Conservation (phyloP, 2,797 vertebrate genomes). For the Hydrocynus forskahlii region DNA sequence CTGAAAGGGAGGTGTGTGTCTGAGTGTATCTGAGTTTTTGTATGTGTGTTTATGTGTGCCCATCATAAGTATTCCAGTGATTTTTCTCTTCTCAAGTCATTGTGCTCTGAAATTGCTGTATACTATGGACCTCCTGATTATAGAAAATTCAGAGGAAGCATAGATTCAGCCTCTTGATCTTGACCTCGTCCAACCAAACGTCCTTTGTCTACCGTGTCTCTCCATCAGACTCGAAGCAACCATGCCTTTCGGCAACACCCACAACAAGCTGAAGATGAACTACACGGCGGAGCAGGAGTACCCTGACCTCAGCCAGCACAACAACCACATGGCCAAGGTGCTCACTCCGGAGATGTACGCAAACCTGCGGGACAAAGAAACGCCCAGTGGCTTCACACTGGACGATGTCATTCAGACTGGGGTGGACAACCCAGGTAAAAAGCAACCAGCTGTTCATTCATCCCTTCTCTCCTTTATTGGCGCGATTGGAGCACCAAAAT, state of each 20-base stretch:
- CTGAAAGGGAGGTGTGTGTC: slow-evolving; percentile 15
- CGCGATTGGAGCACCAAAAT: too few relatives aligned
- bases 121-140: slow-evolving; percentile 33
- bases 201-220: slow-evolving; percentile 21
- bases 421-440: slow-evolving; percentile 85
- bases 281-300: slow-evolving; percentile 83
- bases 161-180: slow-evolving; percentile 41
- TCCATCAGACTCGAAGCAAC: slow-evolving; percentile 67
- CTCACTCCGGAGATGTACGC: slow-evolving; percentile 82
- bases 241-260: slow-evolving; percentile 97
- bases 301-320: slow-evolving; percentile 86
- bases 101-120: background rate
- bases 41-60: background rate
- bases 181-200: slow-evolving; percentile 7
- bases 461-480: too few relatives aligned
- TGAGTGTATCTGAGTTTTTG: background rate
- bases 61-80: background rate
- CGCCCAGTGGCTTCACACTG: slow-evolving; percentile 84
- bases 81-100: slow-evolving; percentile 18
- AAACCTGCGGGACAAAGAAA: slow-evolving; percentile 82
- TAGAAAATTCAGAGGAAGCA: slow-evolving; percentile 26
- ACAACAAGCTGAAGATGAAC: slow-evolving; percentile 91
- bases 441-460: too few relatives aligned
- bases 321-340: slow-evolving; percentile 89
- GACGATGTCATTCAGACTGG: slow-evolving; percentile 88